Conservation (phyloP, 1,140 invertebrate genomes). For the Zaprionus taronus region DNA sequence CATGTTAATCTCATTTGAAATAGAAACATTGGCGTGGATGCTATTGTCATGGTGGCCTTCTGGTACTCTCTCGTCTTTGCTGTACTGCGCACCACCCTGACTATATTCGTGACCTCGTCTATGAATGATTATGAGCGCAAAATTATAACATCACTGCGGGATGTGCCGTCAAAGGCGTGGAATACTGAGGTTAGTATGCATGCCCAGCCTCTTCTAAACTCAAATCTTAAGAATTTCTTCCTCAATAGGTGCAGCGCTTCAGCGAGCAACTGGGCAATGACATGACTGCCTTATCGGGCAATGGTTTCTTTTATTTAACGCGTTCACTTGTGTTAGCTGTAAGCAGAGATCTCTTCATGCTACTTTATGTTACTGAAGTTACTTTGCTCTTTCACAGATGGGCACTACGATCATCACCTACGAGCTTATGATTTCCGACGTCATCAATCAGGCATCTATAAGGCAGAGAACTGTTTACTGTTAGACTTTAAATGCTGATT, state of each 20-base stretch:
- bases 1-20: background rate
- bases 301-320: conserved; percentile 88
- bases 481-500: conserved; percentile 27
- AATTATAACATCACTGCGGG: conserved; percentile 86
- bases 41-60: conserved; percentile 85
- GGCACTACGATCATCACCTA: conserved; percentile 89
- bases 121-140: conserved; percentile 87
- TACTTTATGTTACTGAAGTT: background rate
- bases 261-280: conserved; percentile 87
- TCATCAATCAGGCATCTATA: conserved; percentile 76
- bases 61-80: conserved; percentile 88
- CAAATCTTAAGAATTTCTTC: background rate
- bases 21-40: conserved; percentile 80
- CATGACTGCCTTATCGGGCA: conserved; percentile 86
- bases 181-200: conserved; percentile 85
- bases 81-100: conserved; percentile 86
- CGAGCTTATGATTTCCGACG: conserved; percentile 86
- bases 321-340: conserved; percentile 87
- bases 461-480: conserved; percentile 77
- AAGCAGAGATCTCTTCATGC: conserved; percentile 10
- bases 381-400: conserved; percentile 76
- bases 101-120: conserved; percentile 87
- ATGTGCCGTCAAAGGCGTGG: conserved; percentile 86
- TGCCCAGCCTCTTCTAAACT: background rate
- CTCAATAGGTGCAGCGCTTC: conserved; percentile 84